These are phyloP conservation scores for Cetoscarus ocellatus DNA, from an alignment of 2,797 vertebrate species.

Conservation along the genomic window DNA sequence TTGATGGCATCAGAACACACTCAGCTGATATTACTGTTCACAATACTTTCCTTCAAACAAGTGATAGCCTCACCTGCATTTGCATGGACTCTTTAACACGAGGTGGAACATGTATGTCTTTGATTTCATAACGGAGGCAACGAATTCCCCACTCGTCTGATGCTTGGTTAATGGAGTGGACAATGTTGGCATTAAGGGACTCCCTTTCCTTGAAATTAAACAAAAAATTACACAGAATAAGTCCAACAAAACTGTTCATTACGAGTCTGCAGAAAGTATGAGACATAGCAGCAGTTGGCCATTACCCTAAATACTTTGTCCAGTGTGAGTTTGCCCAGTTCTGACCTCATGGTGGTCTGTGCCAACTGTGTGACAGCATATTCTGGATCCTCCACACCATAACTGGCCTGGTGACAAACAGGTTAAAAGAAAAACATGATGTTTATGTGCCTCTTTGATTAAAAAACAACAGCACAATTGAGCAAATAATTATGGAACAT, in stretches of 20 bases:
- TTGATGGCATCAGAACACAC: not conserved
- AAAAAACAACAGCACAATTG: not conserved
- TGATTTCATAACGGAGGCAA: slow-evolving; percentile 97
- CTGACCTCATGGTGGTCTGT: slow-evolving; percentile 98
- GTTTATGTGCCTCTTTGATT: no score
- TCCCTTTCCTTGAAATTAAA: slow-evolving; percentile 89
- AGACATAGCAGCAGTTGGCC: not conserved
- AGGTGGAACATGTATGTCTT: slow-evolving; percentile 96
- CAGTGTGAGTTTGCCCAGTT: slow-evolving; percentile 95
- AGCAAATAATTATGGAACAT: not conserved
- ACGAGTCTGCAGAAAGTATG: not conserved
- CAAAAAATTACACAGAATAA: rapidly evolving
- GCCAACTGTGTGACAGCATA: slow-evolving; percentile 97
- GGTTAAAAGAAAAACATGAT: not conserved
- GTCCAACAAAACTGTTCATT: not conserved
- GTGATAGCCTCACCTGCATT: slow-evolving; percentile 89
- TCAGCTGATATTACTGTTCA: not conserved
- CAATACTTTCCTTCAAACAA: no score
- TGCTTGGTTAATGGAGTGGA: slow-evolving; percentile 95
- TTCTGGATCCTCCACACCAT: slow-evolving; percentile 97
- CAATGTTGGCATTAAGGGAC: slow-evolving; percentile 93
- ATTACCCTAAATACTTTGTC: slow-evolving; percentile 97
- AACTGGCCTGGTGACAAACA: slow-evolving; percentile 89
- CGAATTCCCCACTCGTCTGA: slow-evolving; percentile 96
- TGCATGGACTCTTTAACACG: slow-evolving; percentile 98